These are phyloP conservation scores for Octopus sinensis DNA, from an alignment of 1,140 invertebrate genomes.

Conservation along the genomic window DNA sequence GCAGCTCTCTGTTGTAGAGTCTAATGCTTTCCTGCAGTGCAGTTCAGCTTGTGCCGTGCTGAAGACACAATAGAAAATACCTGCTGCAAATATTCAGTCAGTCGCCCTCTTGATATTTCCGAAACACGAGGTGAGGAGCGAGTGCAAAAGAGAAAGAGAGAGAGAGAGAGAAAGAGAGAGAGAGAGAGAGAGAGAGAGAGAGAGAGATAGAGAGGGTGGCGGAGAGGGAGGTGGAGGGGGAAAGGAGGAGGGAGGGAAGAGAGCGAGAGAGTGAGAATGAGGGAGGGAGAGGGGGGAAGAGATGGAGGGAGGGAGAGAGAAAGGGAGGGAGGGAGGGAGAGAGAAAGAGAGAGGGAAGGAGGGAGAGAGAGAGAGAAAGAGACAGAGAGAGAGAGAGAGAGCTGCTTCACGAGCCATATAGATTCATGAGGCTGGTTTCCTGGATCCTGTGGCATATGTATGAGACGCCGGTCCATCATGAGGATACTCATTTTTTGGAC, in stretches of 20 bases:
- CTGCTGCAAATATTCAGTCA: not conserved
- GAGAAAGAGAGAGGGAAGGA: conserved; percentile 19
- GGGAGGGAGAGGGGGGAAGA: not conserved
- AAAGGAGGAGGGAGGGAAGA: not conserved
- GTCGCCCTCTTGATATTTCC: no score
- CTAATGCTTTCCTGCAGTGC: no score
- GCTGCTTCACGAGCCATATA: no score
- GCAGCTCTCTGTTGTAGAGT: no score
- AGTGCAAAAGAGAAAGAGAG: conserved; percentile 11
- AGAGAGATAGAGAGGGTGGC: not conserved
- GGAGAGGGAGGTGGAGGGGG: not conserved
- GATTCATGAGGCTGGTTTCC: no score
- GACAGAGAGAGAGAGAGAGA: not conserved
- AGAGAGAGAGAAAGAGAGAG: not conserved
- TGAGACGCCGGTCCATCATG: no score
- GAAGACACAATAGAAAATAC: no score
- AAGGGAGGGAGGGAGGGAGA: conserved; percentile 10
- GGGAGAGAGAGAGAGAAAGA: conserved; percentile 18
- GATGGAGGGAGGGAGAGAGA: not conserved
- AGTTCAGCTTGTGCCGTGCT: no score
- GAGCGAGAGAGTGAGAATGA: not conserved
- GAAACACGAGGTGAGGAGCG: no score
- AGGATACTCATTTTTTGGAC: no score
- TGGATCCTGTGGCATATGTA: no score
- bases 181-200: conserved; percentile 12